A percentile compares a stretch with the other conserved stretches of the same genome.
These are phyloP conservation scores for Craterocephalus amniculus DNA, from an alignment of 2,797 vertebrate species.

Conservation along the genomic window DNA sequence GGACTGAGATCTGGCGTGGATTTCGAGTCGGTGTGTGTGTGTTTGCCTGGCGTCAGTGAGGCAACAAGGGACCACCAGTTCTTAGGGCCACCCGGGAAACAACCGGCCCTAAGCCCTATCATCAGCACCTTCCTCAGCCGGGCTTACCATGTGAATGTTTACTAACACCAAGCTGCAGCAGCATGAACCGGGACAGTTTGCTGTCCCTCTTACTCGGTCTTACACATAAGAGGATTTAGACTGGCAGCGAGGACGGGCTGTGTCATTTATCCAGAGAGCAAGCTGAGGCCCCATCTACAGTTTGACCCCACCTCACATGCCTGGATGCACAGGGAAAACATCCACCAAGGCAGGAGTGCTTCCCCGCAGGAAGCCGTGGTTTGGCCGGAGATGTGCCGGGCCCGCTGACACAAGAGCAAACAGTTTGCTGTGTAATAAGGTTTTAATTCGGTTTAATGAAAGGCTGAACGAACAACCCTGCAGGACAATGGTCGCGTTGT, in stretches of 20 bases:
- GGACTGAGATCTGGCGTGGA: constrained; percentile 16
- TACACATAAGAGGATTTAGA: constrained; percentile 74
- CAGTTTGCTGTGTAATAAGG: constrained; percentile 28
- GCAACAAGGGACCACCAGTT: constrained; percentile 31
- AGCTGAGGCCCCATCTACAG: constrained; percentile 50
- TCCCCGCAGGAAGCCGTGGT: constrained; percentile 18
- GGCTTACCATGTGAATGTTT: constrained; percentile 76
- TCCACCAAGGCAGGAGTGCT: constrained; percentile 5
- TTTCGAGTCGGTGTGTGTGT: constrained; percentile 11
- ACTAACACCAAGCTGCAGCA: constrained; percentile 72
- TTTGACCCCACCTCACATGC: constrained; percentile 53
- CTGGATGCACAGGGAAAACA: constrained; percentile 48
- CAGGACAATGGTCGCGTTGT: constrained; percentile 7
- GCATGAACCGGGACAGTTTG: constrained; percentile 71
- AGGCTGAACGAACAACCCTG: constrained; percentile 35
- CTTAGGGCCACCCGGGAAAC: constrained; percentile 58
- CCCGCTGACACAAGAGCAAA: constrained; percentile 12
- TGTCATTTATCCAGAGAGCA: constrained; percentile 53
- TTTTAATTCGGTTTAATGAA: constrained; percentile 27
- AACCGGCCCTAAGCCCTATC: constrained; percentile 63
- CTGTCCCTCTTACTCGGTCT: constrained; percentile 42
- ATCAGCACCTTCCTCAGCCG: constrained; percentile 65
- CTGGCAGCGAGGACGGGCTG: constrained; percentile 59
- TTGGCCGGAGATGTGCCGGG: constrained; percentile 2
- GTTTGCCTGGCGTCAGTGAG: constrained; percentile 11